These are phyloP conservation scores for Aromia moschata DNA, from an alignment of 2,888 invertebrate species.

Conservation along the genomic window DNA sequence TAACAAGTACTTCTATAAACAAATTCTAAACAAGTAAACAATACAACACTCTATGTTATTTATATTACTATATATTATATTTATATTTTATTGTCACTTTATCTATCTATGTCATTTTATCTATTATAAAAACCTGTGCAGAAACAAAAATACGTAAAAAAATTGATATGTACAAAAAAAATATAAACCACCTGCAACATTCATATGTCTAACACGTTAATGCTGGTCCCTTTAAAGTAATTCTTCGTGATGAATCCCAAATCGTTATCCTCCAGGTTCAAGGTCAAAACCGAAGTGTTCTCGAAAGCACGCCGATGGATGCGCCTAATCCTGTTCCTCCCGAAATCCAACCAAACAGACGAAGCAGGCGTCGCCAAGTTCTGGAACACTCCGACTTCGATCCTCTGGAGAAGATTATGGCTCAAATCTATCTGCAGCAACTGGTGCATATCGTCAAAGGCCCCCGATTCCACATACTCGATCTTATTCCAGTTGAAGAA, in stretches of 20 bases:
- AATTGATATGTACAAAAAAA: no score
- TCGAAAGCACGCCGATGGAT: not conserved
- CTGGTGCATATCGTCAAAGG: slow-evolving; percentile 1
- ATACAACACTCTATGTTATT: no score
- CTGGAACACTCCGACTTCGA: slow-evolving; percentile 3
- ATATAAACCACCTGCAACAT: no score
- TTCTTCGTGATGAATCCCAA: not conserved
- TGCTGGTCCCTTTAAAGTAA: not conserved
- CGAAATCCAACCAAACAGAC: not conserved
- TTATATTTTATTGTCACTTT: no score
- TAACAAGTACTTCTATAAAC: no score
- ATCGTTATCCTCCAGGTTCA: not conserved
- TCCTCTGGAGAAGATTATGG: not conserved
- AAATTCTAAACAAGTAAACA: no score
- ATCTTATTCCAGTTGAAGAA: not conserved
- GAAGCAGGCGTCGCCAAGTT: not conserved
- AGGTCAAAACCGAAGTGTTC: not conserved
- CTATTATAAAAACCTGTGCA: no score
- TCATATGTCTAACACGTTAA: not conserved
- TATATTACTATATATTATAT: no score
- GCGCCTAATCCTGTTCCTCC: not conserved
- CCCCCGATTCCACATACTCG: not conserved
- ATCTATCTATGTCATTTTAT: no score
- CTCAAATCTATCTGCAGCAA: not conserved
- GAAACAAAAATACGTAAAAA: no score